Evolutionary conservation across 2,888 invertebrate genomes (phyloP).

Genomic region (Arctia plantaginis): DNA sequence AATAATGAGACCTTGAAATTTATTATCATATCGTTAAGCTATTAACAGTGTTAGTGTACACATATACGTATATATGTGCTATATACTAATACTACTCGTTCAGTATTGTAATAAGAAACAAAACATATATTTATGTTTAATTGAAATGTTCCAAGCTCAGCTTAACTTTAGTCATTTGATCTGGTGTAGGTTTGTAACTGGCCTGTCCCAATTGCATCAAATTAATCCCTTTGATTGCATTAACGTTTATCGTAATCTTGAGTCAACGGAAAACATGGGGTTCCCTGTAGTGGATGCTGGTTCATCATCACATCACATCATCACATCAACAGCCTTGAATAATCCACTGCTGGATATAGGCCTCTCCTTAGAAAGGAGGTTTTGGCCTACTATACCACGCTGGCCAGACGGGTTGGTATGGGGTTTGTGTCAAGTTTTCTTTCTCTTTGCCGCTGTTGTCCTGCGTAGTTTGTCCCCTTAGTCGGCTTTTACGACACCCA

Average conservation of each 20-base stretch:
- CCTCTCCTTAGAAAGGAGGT: too few relatives aligned
- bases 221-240: conserved; percentile 61
- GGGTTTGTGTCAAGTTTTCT: too few relatives aligned
- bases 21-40: background rate
- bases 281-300: conserved; percentile 16
- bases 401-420: too few relatives aligned
- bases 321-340: too few relatives aligned
- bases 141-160: conserved; percentile 65
- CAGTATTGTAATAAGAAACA: conserved; percentile 28
- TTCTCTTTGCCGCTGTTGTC: too few relatives aligned
- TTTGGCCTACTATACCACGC: too few relatives aligned
- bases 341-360: too few relatives aligned
- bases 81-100: background rate
- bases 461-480: too few relatives aligned
- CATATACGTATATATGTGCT: background rate
- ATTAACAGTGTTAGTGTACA: background rate
- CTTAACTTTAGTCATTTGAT: conserved; percentile 62
- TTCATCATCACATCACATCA: too few relatives aligned
- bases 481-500: too few relatives aligned
- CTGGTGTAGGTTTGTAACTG: conserved; percentile 46
- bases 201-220: conserved; percentile 43
- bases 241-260: conserved; percentile 43
- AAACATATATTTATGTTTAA: conserved; percentile 68
- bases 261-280: conserved; percentile 28
- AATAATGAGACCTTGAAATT: background rate